Base-by-base conservation (phyloP, 2,113 vertebrate genomes). In the Bubo scandiacus region DNA sequence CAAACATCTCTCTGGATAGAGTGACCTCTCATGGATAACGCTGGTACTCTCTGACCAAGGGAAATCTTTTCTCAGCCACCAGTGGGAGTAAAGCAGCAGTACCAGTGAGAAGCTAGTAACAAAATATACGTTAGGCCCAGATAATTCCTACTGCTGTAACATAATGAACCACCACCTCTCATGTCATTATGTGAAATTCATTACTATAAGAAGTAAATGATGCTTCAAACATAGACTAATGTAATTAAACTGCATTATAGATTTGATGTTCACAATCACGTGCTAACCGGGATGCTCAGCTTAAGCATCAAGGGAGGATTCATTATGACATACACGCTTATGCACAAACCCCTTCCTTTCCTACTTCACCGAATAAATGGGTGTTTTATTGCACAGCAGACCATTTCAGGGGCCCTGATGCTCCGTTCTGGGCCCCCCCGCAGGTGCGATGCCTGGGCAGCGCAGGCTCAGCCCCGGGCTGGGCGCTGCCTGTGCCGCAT, bases 1-100 rank as follows among this genome's bases (percentile, higher is more conserved):
- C 17, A 27, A 40, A 42, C 40, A 54, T 63, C 19, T 6, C 63
- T 38, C 86, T 30, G 86, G 19, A 6, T 3, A 73, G n/a, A 77
- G 73, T 77, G 95, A 91, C 92, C 86, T 87, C 80, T 94, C 58
- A 82, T 54, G 81, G 95, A 32, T 58, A 82, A 32, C 2, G 10
- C 61, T 6, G 49, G 68, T 67, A 67, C 34, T 75, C 30, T 26
- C 15, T 3, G 36, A 85, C 36, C 23, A 30, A 34, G 38, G 34
- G 38, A 55, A 26, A 25, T 7, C 3, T 65, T 38, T 70, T 15
- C 70, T 85, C 67, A 45, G 23, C 40, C 49, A 66, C 34, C 43
- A 19, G 30, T n/a, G 25, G 61, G n/a, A 86, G 42, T 38, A 63
- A 63, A 82, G 32, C 6, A 38, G 25, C 32, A 32, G 29, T 1